Evolutionary conservation across 2,888 invertebrate species (phyloP).

Genomic region (Acrobasis consociella): DNA sequence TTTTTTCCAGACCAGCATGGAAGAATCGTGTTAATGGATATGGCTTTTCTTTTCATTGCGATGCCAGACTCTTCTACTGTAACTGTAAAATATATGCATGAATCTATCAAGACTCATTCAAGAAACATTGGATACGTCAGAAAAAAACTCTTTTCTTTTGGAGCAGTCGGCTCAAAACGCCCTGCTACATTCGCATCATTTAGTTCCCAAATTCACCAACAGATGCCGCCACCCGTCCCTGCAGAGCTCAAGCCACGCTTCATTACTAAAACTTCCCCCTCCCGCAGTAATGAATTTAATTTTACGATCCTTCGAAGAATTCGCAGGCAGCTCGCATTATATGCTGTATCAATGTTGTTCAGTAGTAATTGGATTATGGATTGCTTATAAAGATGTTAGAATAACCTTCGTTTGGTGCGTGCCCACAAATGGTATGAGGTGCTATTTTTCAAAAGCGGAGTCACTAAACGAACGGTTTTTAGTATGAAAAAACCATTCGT

Average conservation of each 20-base stretch:
- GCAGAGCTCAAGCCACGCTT: slow-evolving; percentile 4
- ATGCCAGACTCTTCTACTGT: too few species aligned
- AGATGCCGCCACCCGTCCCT: slow-evolving; percentile 19
- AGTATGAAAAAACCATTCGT: too few species aligned
- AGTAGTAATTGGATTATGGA: slow-evolving; percentile 8
- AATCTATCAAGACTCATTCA: too few species aligned
- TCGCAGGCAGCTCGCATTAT: slow-evolving; percentile 7
- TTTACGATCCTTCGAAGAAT: slow-evolving; percentile 17
- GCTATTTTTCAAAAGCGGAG: too few species aligned
- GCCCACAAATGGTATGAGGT: neutral
- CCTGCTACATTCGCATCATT: neutral
- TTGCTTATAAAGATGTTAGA: slow-evolving; percentile 1
- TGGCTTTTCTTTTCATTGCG: too few species aligned
- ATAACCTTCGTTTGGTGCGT: neutral
- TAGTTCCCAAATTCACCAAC: neutral
- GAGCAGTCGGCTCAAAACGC: neutral
- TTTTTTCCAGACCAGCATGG: too few species aligned
- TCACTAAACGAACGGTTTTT: too few species aligned
- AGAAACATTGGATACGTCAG: neutral
- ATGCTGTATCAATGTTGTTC: slow-evolving; percentile 18
- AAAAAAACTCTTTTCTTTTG: neutral
- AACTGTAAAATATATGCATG: too few species aligned
- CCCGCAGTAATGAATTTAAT: slow-evolving; percentile 16
- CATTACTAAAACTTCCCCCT: slow-evolving; percentile 12
- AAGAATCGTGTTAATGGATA: too few species aligned